Evolutionary conservation across 2,113 vertebrate species (phyloP), one percentile per base, ranked within the genome.

Genomic region (Capreolus pygargus): DNA sequence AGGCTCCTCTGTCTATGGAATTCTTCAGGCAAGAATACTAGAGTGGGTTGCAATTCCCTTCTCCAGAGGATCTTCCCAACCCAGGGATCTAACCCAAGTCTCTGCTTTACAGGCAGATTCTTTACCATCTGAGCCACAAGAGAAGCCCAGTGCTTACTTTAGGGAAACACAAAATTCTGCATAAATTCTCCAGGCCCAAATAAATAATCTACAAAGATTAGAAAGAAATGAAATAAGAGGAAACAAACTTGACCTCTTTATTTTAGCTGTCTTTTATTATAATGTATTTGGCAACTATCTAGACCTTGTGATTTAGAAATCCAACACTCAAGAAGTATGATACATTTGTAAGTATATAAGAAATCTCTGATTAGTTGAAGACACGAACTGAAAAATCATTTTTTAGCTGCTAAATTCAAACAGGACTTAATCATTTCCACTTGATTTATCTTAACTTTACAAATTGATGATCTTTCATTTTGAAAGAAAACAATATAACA

Each of bases 321-420:
- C 6, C 47, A 89, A 30, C 39, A 54, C 6, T 87, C 9, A 4
- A 45, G 23, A 50, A 54, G 7, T 58, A 43, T 87, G 33, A 45
- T 64, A 47, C 61, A 94, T 93, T 36, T 33, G 36, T 27, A 82
- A 91, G 30, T 36, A n/a, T 60, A 0, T 91, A 50, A 89, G 52
- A 95, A 70, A 93, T n/a, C 36, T 95, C 55, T 86, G 39, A 84
- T 91, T 52, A 92, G 58, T 70, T 85, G 43, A 87, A 95, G 16
- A 79, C 5, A 86, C 30, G 87, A 96, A 39, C 36, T 89, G 45
- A 15, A 96, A n/a, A 91, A 57, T 93, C 70, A 27, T 57, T 33
- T 86, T 92, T 47, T 16, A 79, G 84, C 21, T 33, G 28, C 25
- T 79, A 60, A 90, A 74, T 84, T 93, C 70, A 84, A 54, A 82